phyloP scores from a whole-genome alignment of 2,888 invertebrate species.

The Mimas tiliae region DNA sequence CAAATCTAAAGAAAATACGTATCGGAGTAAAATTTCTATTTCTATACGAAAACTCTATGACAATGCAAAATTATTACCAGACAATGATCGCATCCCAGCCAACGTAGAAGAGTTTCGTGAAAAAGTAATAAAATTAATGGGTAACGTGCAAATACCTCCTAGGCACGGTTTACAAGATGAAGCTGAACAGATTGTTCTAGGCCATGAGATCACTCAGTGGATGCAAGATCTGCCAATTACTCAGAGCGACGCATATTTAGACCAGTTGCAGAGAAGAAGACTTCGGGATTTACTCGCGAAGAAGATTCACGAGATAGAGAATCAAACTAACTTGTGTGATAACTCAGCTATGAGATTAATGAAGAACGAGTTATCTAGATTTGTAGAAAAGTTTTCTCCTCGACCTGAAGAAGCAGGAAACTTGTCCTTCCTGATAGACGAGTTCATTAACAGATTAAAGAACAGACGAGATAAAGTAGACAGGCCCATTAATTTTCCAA shows the following conservation, averaged over 20 bases:
- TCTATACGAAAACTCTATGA: constrained; percentile 50
- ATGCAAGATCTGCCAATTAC: constrained; percentile 56
- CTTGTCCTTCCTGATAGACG: constrained; percentile 53
- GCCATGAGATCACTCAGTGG: constrained; percentile 66
- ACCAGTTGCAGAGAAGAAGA: constrained; percentile 46
- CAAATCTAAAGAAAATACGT: constrained; percentile 52
- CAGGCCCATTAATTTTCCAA: constrained; percentile 44
- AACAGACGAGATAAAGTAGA: constrained; percentile 47
- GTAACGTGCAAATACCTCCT: constrained; percentile 40
- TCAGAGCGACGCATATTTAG: constrained; percentile 39
- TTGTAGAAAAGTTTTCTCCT: constrained; percentile 53
- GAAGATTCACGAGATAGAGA: constrained; percentile 56
- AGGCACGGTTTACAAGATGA: constrained; percentile 56
- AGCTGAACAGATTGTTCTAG: constrained; percentile 60
- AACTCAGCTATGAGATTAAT: constrained; percentile 43
- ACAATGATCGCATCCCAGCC: constrained; percentile 45
- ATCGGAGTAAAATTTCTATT: constrained; percentile 55
- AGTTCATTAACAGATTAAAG: constrained; percentile 57
- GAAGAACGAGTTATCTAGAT: constrained; percentile 49
- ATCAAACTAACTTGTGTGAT: constrained; percentile 35
- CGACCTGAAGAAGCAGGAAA: constrained; percentile 40
- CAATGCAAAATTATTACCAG: constrained; percentile 50
- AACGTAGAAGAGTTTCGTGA: constrained; percentile 44
- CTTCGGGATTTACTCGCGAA: constrained; percentile 55
- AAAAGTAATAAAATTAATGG: constrained; percentile 47